Evolutionary conservation across 2,888 invertebrate species (phyloP), one percentile per base, ranked within the genome.

Genomic region (Merodon equestris): DNA sequence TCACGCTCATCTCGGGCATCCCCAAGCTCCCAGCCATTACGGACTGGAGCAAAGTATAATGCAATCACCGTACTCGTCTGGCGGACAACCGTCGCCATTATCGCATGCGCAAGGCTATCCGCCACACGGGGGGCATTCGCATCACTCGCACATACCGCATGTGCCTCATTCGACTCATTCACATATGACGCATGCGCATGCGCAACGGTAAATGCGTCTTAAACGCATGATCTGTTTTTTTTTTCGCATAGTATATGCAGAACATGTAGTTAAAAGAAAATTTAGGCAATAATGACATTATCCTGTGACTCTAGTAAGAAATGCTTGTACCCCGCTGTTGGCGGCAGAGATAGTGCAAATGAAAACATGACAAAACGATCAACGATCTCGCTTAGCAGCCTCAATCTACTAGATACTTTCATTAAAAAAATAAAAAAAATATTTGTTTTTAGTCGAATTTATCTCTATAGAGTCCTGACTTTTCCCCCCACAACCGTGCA

Each of bases 21-120:
- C 92, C 83, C 92, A 92, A 87, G 91, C 92, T 83, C 88, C 90
- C 84, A 90, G 91, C 83, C 91, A 91, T 86, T 91, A 91, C 87
- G 93, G 93, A 85, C 89, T 93, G 88, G 92, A 93, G 86, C 94
- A 94, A 89, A 93, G 93, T 87, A 92, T 94, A 87, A 93, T 94
- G 90, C 92, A 94, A 88, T 92, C 93, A 87, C 87, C 88, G 57
- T 89, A 88, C 82, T 87, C 87, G 67, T 88, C 84, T 83, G 88
- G 88, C 82, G 90, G 90, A 68, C 93, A 93, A 79, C 92, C 93
- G 83, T 94, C 95, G 83, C 95, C 95, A 71, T 91, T 95, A 83
- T 89, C 89, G 82, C 88, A 89, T 87, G 87, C 89, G 83, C 89
- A 89, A 83, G 86, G 89, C 76, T 87, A 89, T 85, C 84, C 87